Evolutionary conservation across 2,888 invertebrate genomes (phyloP), one percentile per base, ranked within the genome.

Genomic region (Epirrita christyi): DNA sequence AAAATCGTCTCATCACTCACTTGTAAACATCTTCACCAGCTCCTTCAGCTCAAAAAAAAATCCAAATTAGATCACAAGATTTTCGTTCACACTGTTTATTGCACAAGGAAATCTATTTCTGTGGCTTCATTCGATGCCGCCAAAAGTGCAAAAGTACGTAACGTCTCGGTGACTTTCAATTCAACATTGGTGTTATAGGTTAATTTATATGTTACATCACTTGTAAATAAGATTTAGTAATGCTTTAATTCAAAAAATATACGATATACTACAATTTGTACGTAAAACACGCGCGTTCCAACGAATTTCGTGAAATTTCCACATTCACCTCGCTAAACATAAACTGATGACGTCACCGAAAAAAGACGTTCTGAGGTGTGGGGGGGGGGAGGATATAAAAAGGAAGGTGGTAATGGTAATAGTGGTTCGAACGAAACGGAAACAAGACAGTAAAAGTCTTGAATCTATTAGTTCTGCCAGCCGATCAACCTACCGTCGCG

Each of bases 71-170:
- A 56, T 40, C 59, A 55, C 59, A 55, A 63, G 52, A 37, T 54
- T 66, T 59, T 64, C 63, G 54, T 61, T 64, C 61, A 64, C 67
- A 69, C 57, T 55, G 49, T 64, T 70, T 85, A 84, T 87, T 88
- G 84, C 88, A 90, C 90, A 90, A 90, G 88, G 75, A 79, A 85
- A 82, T 92, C 91, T 92, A 92, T 92, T 91, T 91, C 73, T 80
- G 89, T 87, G 84, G 79, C 84, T 88, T 82, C 78, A 75, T 81
- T 79, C 76, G 80, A 85, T 91, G 85, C 91, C 91, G 91, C 91
- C 91, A 91, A 91, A 91, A 90, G 76, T 83, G 81, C 91, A 91
- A 91, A 91, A 90, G 76, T 83, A 81, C 79, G 80, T 81, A 81
- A 82, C 71, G 76, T 76, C 73, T 73, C 68, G 72, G 49, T 73